Conservation (phyloP, 2,113 vertebrate genomes). For the Trichomycterus rosablanca region DNA sequence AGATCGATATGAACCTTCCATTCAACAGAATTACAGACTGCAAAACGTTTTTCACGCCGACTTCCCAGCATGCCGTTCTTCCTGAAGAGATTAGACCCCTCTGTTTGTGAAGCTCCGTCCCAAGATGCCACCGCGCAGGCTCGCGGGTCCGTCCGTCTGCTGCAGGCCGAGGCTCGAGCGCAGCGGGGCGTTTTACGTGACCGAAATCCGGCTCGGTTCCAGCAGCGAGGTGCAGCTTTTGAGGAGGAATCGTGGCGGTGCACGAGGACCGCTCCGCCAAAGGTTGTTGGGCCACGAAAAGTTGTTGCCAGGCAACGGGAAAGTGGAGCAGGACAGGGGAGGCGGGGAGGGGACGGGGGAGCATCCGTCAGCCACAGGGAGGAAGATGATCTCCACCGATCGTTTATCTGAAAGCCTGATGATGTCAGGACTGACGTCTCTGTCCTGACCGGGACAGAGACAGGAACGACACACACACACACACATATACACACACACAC, state of each 20-base stretch:
- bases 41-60: not conserved
- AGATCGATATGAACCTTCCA: too few species aligned
- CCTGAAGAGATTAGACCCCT: constrained; percentile 6
- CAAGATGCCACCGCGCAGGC: constrained; percentile 22
- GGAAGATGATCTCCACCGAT: constrained; percentile 49
- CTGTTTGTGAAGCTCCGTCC: constrained; percentile 26
- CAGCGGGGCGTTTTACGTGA: not conserved
- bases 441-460: constrained; percentile 19
- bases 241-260: too few species aligned
- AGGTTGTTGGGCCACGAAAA: constrained; percentile 34
- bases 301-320: constrained; percentile 48
- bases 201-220: too few species aligned
- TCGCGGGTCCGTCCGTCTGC: constrained; percentile 12
- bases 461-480: not conserved
- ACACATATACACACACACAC: not conserved
- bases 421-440: constrained; percentile 42
- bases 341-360: constrained; percentile 17
- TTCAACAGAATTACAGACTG: constrained; percentile 24
- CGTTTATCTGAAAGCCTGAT: constrained; percentile 22
- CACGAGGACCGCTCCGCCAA: not conserved
- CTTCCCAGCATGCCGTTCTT: constrained; percentile 6
- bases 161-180: constrained; percentile 10
- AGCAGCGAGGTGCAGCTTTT: too few species aligned
- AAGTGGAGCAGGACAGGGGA: constrained; percentile 46
- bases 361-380: constrained; percentile 35